Percentiles rank a stretch among this genome's conserved stretches.
These are phyloP conservation scores for Poeciliopsis infans DNA, from an alignment of 2,797 vertebrate species.

Conservation along the genomic window DNA sequence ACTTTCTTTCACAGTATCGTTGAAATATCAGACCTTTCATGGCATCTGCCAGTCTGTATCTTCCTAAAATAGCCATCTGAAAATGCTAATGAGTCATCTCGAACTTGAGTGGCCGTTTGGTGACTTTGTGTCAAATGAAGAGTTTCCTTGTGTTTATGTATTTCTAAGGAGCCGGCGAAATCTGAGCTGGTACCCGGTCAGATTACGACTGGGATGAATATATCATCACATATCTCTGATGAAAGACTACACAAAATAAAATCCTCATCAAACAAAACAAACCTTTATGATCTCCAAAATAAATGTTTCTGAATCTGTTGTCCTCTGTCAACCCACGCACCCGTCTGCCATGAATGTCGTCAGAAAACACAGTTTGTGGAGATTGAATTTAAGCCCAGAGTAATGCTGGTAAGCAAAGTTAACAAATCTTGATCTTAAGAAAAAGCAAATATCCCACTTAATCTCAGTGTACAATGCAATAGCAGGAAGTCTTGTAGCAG, in stretches of 20 bases:
- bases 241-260: not conserved
- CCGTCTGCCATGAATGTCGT: not conserved
- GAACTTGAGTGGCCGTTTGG: not conserved
- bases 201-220: not conserved
- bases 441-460: not conserved
- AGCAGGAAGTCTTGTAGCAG: not conserved
- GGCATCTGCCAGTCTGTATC: not conserved
- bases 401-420: not conserved
- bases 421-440: not conserved
- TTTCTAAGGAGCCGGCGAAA: not conserved
- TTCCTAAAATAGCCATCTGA: not conserved
- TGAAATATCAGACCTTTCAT: too few relatives aligned
- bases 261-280: not conserved
- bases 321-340: not conserved
- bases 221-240: not conserved
- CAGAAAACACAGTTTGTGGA: not conserved
- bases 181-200: not conserved
- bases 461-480: not conserved
- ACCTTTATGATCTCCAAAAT: not conserved
- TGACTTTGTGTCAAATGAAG: not conserved
- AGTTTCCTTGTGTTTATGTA: not conserved
- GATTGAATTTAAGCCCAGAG: not conserved
- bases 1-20: not conserved
- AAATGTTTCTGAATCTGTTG: not conserved
- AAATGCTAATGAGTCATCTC: not conserved